Evolutionary conservation across 2,797 vertebrate genomes (phyloP).

Genomic region (Coilia nasus): DNA sequence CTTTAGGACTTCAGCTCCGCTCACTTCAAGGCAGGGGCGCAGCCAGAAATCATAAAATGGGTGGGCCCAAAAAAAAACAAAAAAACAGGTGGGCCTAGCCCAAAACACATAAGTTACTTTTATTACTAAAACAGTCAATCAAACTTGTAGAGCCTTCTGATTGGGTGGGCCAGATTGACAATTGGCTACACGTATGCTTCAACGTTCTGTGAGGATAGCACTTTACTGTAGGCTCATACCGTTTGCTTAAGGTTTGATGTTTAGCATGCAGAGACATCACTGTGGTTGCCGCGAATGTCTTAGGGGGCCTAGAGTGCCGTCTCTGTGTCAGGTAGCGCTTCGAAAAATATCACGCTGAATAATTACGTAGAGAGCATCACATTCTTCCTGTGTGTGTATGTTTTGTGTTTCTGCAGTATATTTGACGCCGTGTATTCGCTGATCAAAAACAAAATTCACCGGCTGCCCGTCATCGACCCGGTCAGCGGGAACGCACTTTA

Average conservation of each 20-base stretch:
- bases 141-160: no score
- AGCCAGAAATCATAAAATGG: no score
- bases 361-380: not conserved
- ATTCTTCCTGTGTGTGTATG: slow-evolving; percentile 5
- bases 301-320: not conserved
- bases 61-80: no score
- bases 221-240: not conserved
- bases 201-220: no score
- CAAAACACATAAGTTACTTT: no score
- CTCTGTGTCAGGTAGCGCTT: not conserved
- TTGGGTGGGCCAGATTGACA: no score
- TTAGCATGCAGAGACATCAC: not conserved
- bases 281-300: not conserved
- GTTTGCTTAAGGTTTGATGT: not conserved
- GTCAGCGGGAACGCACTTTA: slow-evolving; percentile 96
- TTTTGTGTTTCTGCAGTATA: slow-evolving; percentile 69
- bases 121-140: no score
- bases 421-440: slow-evolving; percentile 95
- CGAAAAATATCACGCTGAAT: not conserved
- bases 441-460: slow-evolving; percentile 97
- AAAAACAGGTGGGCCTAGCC: no score
- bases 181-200: no score
- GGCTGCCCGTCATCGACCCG: slow-evolving; percentile 93
- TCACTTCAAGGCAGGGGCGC: no score
- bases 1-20: not conserved